Base-by-base conservation (phyloP, 2,888 invertebrate genomes). In the Arctia plantaginis region DNA sequence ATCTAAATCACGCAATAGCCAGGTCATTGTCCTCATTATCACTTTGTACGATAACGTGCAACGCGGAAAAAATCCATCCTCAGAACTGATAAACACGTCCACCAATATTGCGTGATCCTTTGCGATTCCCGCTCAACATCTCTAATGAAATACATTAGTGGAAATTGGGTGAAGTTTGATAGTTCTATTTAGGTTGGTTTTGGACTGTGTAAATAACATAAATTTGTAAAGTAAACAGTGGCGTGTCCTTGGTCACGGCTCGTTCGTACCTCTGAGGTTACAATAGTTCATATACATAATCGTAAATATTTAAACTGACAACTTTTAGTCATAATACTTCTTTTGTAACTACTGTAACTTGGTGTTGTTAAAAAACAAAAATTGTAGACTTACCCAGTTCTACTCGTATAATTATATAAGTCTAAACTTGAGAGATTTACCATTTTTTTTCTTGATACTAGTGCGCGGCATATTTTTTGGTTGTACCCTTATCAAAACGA, bases 21-120 rank as follows among this genome's bases (percentile, higher is more conserved):
- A 87, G 94, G 92, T 94, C 93, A 85, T 90, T 91, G 92, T 86
- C 90, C 94, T 88, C 89, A 88, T 91, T 94, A 95, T 94, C 95
- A 85, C 88, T 87, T 90, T 90, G 90, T 85, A 89, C 90, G 95
- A 95, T 95, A 94, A 92, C 90, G 89, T 90, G 87, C 83, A 90
- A 91, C 86, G 91, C 92, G 93, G 92, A 94, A 95, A 94, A 94
- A 94, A 93, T 90, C 90, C 92, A 87, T 90, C 88, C 89, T 90
- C 87, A 86, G 84, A 82, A 79, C 81, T 89, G 93, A 94, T 94
- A 92, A 90, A 87, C 80, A 79, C 68, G 76, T 77, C 77, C 80
- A 75, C 92, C 91, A 92, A 86, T 86, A 73, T 86, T 79, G 80
- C 67, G 71, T 87, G 92, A 88, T 74, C 90, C 86, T 72, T 86